These are phyloP conservation scores for Zosterops borbonicus DNA, from an alignment of 2,113 vertebrate species.

Conservation along the genomic window DNA sequence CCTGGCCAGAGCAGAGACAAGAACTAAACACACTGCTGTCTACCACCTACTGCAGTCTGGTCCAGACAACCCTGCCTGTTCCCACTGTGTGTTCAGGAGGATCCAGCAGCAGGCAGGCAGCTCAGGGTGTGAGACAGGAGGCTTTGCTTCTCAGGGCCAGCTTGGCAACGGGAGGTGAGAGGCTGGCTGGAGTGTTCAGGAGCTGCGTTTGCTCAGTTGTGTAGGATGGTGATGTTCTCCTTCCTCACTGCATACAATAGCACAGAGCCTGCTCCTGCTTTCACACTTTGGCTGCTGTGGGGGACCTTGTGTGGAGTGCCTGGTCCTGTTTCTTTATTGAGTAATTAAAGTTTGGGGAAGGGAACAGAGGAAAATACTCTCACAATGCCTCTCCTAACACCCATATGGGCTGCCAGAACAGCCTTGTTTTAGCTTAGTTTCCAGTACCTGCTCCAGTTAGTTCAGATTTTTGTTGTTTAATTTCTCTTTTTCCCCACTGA, in stretches of 20 bases:
- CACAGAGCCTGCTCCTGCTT: neutral
- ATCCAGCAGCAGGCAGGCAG: neutral
- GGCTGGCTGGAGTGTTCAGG: neutral
- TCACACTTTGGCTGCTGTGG: neutral
- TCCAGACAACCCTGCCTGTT: neutral
- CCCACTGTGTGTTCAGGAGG: neutral
- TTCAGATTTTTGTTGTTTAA: neutral
- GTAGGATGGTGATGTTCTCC: neutral
- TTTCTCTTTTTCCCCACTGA: neutral
- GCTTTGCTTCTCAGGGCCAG: neutral
- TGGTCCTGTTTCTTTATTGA: neutral
- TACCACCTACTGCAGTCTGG: neutral
- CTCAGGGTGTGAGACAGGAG: neutral
- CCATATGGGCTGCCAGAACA: rapidly evolving
- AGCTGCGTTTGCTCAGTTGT: neutral
- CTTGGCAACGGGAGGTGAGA: neutral
- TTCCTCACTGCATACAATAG: rapidly evolving
- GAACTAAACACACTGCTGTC: rapidly evolving
- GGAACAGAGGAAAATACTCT: neutral
- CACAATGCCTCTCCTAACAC: neutral
- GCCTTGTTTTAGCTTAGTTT: neutral
- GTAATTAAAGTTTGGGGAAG: neutral
- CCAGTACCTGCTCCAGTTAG: neutral
- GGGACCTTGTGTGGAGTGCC: rapidly evolving
- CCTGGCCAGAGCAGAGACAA: neutral